These are phyloP conservation scores for Oreochromis tanganicae DNA, from an alignment of 2,113 vertebrate species.

Conservation along the genomic window DNA sequence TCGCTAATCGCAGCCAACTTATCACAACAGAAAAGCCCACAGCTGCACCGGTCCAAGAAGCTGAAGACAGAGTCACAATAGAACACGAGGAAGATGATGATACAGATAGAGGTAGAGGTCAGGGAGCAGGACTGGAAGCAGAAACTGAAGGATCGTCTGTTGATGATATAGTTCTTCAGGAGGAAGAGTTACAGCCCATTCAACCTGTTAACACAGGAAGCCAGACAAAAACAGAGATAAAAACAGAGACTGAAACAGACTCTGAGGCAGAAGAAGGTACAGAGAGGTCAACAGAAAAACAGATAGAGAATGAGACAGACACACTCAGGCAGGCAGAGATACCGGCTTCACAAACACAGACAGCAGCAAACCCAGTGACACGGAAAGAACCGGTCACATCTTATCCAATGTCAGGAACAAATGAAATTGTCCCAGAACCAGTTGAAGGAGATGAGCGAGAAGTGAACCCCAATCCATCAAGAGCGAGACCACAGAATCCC, in stretches of 20 bases:
- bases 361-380: not conserved
- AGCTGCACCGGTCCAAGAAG: not conserved
- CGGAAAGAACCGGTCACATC: not conserved
- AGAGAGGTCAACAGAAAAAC: not conserved
- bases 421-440: slow-evolving; percentile 31
- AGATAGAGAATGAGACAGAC: not conserved
- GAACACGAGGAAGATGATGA: not conserved
- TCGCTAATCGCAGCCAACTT: slow-evolving; percentile 33
- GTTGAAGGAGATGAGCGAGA: not conserved
- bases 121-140: not conserved
- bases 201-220: slow-evolving; percentile 9
- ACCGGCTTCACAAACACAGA: not conserved
- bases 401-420: slow-evolving; percentile 10
- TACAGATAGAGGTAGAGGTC: not conserved
- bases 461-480: not conserved
- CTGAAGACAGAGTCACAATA: not conserved
- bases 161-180: slow-evolving; percentile 52
- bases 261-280: not conserved
- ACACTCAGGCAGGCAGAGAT: not conserved
- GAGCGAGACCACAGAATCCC: not conserved
- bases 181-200: slow-evolving; percentile 50
- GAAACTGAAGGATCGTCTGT: slow-evolving; percentile 75
- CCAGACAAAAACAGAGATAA: not conserved
- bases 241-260: not conserved
- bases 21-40: slow-evolving; percentile 1